phyloP scores from a whole-genome alignment of 2,797 vertebrate species.

The Nannoperca obscura region DNA sequence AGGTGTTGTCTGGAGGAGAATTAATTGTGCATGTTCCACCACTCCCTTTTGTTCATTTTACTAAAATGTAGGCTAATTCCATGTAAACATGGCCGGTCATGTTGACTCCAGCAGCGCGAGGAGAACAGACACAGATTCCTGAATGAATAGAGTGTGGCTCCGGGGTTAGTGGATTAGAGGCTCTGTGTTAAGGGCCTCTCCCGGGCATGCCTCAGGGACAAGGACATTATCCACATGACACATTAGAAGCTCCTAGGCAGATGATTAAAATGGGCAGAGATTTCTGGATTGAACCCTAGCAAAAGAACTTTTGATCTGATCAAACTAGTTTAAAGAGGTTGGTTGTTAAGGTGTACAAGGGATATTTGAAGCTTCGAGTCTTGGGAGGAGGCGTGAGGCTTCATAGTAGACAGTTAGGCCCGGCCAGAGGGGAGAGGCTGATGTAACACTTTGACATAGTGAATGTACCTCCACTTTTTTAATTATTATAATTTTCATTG shows the following conservation, averaged over 20 bases:
- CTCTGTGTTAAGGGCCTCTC: slow-evolving; percentile 78
- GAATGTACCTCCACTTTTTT: slow-evolving; percentile 48
- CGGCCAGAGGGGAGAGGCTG: slow-evolving; percentile 74
- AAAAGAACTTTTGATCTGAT: slow-evolving; percentile 80
- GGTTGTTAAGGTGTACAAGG: slow-evolving; percentile 77
- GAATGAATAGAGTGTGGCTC: slow-evolving; percentile 78
- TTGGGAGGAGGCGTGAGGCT: slow-evolving; percentile 56
- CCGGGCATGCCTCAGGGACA: slow-evolving; percentile 74
- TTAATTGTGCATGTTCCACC: slow-evolving; percentile 73
- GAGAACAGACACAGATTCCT: slow-evolving; percentile 77
- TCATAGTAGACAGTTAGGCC: slow-evolving; percentile 60
- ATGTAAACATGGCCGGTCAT: slow-evolving; percentile 77
- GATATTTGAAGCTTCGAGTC: slow-evolving; percentile 72
- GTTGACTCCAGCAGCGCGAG: slow-evolving; percentile 78
- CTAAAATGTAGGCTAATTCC: slow-evolving; percentile 82
- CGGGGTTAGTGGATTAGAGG: slow-evolving; percentile 82
- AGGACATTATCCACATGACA: slow-evolving; percentile 86
- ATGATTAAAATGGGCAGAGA: slow-evolving; percentile 81
- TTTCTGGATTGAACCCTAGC: slow-evolving; percentile 73
- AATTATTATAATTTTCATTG: slow-evolving; percentile 66
- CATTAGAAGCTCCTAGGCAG: slow-evolving; percentile 73
- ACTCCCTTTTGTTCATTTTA: slow-evolving; percentile 74
- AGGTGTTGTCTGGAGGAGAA: slow-evolving; percentile 78
- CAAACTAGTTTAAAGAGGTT: slow-evolving; percentile 81
- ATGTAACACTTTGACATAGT: slow-evolving; percentile 77